These are phyloP conservation scores for Drosophila picticornis DNA, from an alignment of 2,888 invertebrate species.

Conservation along the genomic window DNA sequence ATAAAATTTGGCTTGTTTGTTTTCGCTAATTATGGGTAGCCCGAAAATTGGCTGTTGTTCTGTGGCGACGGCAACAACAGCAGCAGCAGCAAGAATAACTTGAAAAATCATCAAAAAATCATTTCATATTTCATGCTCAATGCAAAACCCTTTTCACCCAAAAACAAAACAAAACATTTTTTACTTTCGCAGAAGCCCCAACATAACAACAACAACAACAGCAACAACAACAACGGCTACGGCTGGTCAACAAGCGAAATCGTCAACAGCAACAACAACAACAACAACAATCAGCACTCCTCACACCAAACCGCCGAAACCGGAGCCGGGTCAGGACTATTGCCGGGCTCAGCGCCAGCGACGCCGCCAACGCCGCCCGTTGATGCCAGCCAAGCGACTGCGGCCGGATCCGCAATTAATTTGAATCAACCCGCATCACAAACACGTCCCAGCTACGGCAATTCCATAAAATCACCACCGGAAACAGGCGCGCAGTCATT, in stretches of 20 bases:
- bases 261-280: conserved; percentile 50
- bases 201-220: conserved; percentile 54
- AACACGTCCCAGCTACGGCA: conserved; percentile 70
- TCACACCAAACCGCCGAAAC: conserved; percentile 41
- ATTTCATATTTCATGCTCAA: conserved; percentile 64
- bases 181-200: conserved; percentile 66
- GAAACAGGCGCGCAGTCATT: conserved; percentile 52
- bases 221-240: conserved; percentile 58
- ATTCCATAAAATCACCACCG: conserved; percentile 75
- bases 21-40: conserved; percentile 59
- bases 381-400: conserved; percentile 54
- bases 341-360: conserved; percentile 48
- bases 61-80: conserved; percentile 16
- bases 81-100: conserved; percentile 7
- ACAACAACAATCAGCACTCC: conserved; percentile 50
- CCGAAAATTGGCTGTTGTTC: conserved; percentile 20
- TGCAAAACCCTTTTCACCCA: conserved; percentile 60
- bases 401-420: conserved; percentile 69
- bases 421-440: conserved; percentile 76
- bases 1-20: conserved; percentile 56
- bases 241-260: conserved; percentile 60
- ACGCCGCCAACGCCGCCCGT: conserved; percentile 71
- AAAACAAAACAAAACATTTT: conserved; percentile 46
- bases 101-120: conserved; percentile 65
- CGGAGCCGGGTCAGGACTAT: conserved; percentile 48